Conservation (phyloP, 2,797 vertebrate species). For the Gallinago nigripennis region DNA sequence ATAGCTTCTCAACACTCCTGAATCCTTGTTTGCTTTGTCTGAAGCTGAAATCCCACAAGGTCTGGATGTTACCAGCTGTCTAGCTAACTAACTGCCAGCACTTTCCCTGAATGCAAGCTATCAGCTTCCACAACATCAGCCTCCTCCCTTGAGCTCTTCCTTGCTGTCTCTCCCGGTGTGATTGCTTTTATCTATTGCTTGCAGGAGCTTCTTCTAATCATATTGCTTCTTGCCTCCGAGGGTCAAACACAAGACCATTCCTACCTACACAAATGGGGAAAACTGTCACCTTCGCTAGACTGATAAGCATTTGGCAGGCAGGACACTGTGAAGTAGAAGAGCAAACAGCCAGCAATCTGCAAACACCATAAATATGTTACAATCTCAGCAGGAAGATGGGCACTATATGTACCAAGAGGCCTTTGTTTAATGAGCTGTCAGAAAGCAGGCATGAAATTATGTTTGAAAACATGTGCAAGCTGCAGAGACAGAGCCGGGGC, state of each 20-base stretch:
- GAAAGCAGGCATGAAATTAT: slow-evolving; percentile 83
- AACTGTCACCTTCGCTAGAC: slow-evolving; percentile 80
- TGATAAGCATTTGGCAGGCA: slow-evolving; percentile 86
- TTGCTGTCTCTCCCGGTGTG: slow-evolving; percentile 65
- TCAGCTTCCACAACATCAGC: slow-evolving; percentile 73
- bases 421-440: slow-evolving; percentile 87
- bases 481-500: slow-evolving; percentile 71
- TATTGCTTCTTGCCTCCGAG: slow-evolving; percentile 76
- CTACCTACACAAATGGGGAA: slow-evolving; percentile 80
- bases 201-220: slow-evolving; percentile 82
- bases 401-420: slow-evolving; percentile 81
- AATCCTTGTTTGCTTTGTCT: slow-evolving; percentile 80
- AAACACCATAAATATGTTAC: slow-evolving; percentile 82
- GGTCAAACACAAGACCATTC: slow-evolving; percentile 79
- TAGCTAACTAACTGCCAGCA: slow-evolving; percentile 78
- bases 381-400: slow-evolving; percentile 80
- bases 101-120: slow-evolving; percentile 73
- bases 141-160: slow-evolving; percentile 73
- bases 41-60: slow-evolving; percentile 79
- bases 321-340: slow-evolving; percentile 77
- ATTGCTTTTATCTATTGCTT: slow-evolving; percentile 84
- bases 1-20: slow-evolving; percentile 67
- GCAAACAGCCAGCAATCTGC: slow-evolving; percentile 82
- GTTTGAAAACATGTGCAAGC: slow-evolving; percentile 82
- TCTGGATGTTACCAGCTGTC: slow-evolving; percentile 81